Evolutionary conservation across 2,888 invertebrate species (phyloP).

Genomic region (Tachina grossa): DNA sequence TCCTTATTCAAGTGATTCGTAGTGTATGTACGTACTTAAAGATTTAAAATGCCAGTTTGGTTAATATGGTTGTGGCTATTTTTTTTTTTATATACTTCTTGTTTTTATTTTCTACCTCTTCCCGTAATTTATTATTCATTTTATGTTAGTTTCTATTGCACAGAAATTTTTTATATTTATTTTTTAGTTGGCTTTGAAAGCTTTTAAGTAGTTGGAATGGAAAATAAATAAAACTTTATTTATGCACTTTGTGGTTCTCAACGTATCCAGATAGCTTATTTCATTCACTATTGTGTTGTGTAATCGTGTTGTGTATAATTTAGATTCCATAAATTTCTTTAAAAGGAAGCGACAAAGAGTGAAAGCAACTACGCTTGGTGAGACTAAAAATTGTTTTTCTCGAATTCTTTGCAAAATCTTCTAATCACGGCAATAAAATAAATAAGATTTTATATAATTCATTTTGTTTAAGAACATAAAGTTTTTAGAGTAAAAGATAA

Average conservation of each 20-base stretch:
- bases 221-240: constrained; percentile 56
- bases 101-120: not conserved
- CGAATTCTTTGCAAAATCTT: not conserved
- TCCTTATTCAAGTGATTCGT: no score
- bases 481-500: no score
- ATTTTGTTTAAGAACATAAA: no score
- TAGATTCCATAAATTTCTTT: constrained; percentile 4
- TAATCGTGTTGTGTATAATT: constrained; percentile 8
- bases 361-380: not conserved
- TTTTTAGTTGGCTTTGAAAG: constrained; percentile 34
- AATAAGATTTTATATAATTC: not conserved
- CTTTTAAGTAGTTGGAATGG: constrained; percentile 44
- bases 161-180: constrained; percentile 1
- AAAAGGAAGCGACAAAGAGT: not conserved
- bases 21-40: not conserved
- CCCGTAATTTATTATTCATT: constrained; percentile 7
- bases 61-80: constrained; percentile 1
- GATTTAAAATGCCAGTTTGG: constrained; percentile 18
- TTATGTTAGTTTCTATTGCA: constrained; percentile 4
- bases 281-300: not conserved
- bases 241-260: constrained; percentile 62
- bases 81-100: not conserved
- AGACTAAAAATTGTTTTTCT: not conserved
- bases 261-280: constrained; percentile 6
- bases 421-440: not conserved